Conservation (phyloP, 2,113 vertebrate species). For the Ageneiosus marmoratus region DNA sequence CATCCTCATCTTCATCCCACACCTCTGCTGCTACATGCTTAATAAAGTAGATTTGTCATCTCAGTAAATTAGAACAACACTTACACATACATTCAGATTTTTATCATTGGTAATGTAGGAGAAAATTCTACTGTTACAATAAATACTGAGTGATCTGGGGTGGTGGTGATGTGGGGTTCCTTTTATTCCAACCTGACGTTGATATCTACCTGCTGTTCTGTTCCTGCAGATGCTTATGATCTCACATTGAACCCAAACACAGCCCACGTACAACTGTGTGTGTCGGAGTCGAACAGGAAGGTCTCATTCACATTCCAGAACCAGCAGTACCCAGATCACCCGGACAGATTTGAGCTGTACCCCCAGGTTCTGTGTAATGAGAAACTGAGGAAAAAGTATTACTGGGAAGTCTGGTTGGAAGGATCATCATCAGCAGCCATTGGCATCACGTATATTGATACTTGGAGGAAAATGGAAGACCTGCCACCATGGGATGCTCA, state of each 20-base stretch:
- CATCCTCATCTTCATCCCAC: no score
- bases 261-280: background rate
- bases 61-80: no score
- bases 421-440: background rate
- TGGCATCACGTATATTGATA: constrained; percentile 19
- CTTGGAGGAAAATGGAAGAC: background rate
- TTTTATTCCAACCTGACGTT: background rate
- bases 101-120: no score
- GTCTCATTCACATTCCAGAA: background rate
- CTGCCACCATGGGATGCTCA: background rate
- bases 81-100: no score
- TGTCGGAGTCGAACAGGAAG: constrained; percentile 36
- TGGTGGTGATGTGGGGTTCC: background rate
- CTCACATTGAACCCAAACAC: constrained; percentile 46
- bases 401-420: constrained; percentile 43
- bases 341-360: constrained; percentile 33
- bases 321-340: constrained; percentile 41
- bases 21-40: no score
- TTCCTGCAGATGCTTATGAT: constrained; percentile 25
- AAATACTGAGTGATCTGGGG: background rate
- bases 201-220: background rate
- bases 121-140: background rate
- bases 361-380: constrained; percentile 42
- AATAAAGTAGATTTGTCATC: no score
- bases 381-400: constrained; percentile 18